phyloP scores from a whole-genome alignment of 2,888 invertebrate genomes.

The Oscheius sp. region DNA sequence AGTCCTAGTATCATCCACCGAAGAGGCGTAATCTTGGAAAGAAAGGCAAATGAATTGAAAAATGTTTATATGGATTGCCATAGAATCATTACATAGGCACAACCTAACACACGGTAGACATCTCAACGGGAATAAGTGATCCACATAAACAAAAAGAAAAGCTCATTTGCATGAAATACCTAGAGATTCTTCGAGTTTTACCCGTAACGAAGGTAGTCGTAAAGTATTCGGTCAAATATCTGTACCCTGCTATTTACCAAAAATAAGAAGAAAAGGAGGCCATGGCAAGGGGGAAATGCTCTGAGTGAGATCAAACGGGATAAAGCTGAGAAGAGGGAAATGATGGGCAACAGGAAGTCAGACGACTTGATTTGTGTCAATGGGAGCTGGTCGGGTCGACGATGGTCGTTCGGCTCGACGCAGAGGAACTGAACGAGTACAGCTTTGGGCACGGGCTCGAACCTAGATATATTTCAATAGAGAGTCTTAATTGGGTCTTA shows the following conservation, averaged over 20 bases:
- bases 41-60: too few species aligned
- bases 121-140: neutral
- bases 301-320: constrained; percentile 8
- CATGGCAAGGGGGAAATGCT: constrained; percentile 10
- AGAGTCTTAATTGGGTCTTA: constrained; percentile 1
- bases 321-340: neutral
- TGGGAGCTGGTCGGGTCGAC: constrained; percentile 27
- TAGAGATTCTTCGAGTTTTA: constrained; percentile 24
- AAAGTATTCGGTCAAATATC: constrained; percentile 6
- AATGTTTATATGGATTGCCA: too few species aligned
- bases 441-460: constrained; percentile 35
- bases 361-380: constrained; percentile 27
- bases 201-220: constrained; percentile 9
- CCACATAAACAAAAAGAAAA: constrained; percentile 6
- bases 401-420: constrained; percentile 27
- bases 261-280: neutral
- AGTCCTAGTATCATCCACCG: too few species aligned
- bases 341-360: neutral
- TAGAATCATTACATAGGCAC: constrained; percentile 18
- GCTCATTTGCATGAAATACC: constrained; percentile 23
- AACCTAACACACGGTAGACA: constrained; percentile 13
- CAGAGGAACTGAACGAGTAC: constrained; percentile 33
- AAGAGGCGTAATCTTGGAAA: too few species aligned
- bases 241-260: constrained; percentile 33
- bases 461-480: constrained; percentile 19